Percentiles rank a stretch among this genome's conserved stretches.
Evolutionary conservation across 2,113 vertebrate genomes (phyloP).

Genomic region (Calcarius ornatus): DNA sequence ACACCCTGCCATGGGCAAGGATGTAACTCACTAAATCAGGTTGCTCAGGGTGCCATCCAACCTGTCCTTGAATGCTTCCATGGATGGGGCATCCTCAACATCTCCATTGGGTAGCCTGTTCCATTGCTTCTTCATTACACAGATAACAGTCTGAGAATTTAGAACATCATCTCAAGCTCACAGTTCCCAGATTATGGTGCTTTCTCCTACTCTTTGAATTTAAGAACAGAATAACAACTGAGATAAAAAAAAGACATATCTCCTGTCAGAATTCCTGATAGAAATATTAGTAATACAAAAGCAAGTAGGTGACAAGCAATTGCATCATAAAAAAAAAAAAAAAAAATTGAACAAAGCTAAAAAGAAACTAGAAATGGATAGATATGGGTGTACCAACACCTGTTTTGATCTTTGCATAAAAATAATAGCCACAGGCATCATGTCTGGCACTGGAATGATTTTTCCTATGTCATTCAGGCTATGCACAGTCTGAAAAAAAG

Average conservation of each 20-base stretch:
- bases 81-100: neutral
- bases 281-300: too few relatives aligned
- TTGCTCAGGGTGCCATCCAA: neutral
- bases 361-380: neutral
- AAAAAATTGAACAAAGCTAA: neutral
- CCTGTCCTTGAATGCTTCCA: neutral
- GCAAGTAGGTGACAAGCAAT: too few relatives aligned
- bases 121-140: neutral
- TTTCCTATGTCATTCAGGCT: neutral
- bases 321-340: neutral
- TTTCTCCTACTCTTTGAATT: neutral
- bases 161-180: neutral
- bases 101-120: neutral
- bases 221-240: neutral
- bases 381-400: neutral
- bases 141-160: neutral
- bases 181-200: neutral
- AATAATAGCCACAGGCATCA: neutral
- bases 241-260: neutral
- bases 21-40: neutral
- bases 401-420: neutral
- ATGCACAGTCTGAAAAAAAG: neutral
- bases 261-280: too few relatives aligned
- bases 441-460: neutral
- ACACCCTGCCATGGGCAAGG: neutral